Conservation (phyloP, 2,888 invertebrate species). For the Liopterus haemorrhoidalis region DNA sequence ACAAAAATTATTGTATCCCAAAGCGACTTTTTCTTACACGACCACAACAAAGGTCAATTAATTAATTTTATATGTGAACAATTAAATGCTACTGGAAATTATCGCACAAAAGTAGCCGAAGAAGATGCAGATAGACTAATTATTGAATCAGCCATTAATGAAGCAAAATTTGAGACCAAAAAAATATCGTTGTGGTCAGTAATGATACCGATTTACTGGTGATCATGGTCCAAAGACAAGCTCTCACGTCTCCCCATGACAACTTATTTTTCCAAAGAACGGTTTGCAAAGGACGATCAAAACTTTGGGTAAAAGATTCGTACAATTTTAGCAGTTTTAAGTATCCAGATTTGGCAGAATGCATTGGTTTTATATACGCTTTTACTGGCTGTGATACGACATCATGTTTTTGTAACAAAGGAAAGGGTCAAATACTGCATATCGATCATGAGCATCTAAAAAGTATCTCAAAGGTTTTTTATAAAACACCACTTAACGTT, state of each 20-base stretch:
- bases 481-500: too few species aligned
- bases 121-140: slow-evolving; percentile 34
- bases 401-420: too few species aligned
- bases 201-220: slow-evolving; percentile 35
- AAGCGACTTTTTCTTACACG: slow-evolving; percentile 32
- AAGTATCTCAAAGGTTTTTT: too few species aligned
- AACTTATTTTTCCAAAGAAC: slow-evolving; percentile 24
- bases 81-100: slow-evolving; percentile 28
- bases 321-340: too few species aligned
- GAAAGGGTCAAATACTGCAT: too few species aligned
- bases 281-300: slow-evolving; percentile 17
- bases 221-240: slow-evolving; percentile 32
- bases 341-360: too few species aligned
- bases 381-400: too few species aligned
- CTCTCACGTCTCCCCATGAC: slow-evolving; percentile 25
- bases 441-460: too few species aligned
- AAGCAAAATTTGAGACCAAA: slow-evolving; percentile 29
- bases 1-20: slow-evolving; percentile 33
- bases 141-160: slow-evolving; percentile 30
- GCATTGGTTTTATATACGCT: too few species aligned
- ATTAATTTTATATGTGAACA: slow-evolving; percentile 30
- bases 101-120: slow-evolving; percentile 31
- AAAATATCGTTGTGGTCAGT: slow-evolving; percentile 32
- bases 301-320: too few species aligned
- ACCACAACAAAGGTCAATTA: slow-evolving; percentile 33